A percentile compares a stretch with the other conserved stretches of the same genome.
phyloP scores from a whole-genome alignment of 2,113 vertebrate species.

The Herpetotheres cachinnans region DNA sequence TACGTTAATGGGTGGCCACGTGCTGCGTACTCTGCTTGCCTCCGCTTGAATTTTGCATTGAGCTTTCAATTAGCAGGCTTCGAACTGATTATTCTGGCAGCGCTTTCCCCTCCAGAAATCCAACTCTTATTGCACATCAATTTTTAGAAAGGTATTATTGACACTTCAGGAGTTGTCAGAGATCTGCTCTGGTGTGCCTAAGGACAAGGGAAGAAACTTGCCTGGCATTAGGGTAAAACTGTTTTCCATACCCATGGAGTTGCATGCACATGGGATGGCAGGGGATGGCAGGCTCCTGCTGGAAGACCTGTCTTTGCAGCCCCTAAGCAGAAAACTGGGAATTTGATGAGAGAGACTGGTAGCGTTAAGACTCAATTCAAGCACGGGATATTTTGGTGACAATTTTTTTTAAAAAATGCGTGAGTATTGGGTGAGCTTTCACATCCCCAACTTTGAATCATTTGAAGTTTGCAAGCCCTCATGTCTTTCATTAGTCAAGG shows the following conservation, averaged over 20 bases:
- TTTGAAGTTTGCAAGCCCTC: not conserved
- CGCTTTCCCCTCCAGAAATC: conserved; percentile 37
- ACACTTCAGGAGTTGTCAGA: conserved; percentile 14
- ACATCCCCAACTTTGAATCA: not conserved
- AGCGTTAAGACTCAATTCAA: not conserved
- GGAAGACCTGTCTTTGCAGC: not conserved
- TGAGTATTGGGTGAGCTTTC: not conserved
- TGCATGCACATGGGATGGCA: rapidly evolving
- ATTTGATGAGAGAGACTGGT: not conserved
- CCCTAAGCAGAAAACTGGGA: not conserved
- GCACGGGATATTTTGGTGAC: not conserved
- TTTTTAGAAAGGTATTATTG: conserved; percentile 39
- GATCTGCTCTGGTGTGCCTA: not conserved
- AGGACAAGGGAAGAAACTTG: not conserved
- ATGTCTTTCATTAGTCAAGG: not conserved
- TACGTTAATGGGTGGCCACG: not conserved
- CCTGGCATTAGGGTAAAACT: not conserved
- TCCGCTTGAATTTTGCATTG: not conserved
- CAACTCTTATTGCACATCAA: not conserved
- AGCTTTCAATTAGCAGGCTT: conserved; percentile 50
- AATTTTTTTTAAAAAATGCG: not conserved
- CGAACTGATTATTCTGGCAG: conserved; percentile 42
- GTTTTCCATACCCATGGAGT: not conserved
- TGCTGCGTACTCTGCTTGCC: not conserved
- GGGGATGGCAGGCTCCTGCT: not conserved